Percentiles rank a stretch among this genome's conserved stretches.
phyloP scores from a whole-genome alignment of 1,140 invertebrate genomes.

The Aphelenchoides fujianensis region DNA sequence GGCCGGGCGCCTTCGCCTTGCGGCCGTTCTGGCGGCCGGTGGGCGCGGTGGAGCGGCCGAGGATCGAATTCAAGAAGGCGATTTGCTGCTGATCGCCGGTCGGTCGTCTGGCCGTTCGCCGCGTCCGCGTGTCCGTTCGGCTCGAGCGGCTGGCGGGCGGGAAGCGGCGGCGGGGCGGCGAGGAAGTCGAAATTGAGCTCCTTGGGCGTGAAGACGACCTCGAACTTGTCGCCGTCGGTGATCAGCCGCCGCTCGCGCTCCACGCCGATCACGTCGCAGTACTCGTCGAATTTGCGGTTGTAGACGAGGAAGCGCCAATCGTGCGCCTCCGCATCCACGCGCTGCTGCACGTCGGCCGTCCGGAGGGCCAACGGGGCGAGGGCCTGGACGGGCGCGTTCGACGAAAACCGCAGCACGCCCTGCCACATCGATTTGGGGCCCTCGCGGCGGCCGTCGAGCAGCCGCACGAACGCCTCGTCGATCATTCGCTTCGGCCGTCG shows the following conservation, averaged over 20 bases:
- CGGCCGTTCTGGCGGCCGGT: neutral
- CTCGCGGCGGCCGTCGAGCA: neutral
- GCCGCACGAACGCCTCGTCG: neutral
- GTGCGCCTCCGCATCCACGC: neutral
- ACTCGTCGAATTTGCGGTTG: conserved; percentile 7
- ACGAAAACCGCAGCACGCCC: neutral
- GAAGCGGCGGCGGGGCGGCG: no score
- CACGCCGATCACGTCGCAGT: neutral
- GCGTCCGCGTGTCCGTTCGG: no score
- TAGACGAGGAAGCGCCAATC: neutral
- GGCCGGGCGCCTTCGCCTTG: neutral
- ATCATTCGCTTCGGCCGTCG: no score
- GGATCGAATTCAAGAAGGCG: neutral
- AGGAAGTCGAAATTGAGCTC: conserved; percentile 1
- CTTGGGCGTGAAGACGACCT: neutral
- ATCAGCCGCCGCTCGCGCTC: neutral
- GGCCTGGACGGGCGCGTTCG: neutral
- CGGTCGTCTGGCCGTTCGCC: no score
- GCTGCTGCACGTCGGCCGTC: neutral
- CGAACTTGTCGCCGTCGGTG: neutral
- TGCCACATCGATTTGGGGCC: neutral
- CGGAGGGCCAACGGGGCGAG: neutral
- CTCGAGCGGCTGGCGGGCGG: no score
- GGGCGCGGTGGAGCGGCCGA: neutral
- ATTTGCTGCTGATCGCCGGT: neutral